Evolutionary conservation across 2,797 vertebrate species (phyloP), one percentile per base, ranked within the genome.

Genomic region (Protonibea diacanthus): DNA sequence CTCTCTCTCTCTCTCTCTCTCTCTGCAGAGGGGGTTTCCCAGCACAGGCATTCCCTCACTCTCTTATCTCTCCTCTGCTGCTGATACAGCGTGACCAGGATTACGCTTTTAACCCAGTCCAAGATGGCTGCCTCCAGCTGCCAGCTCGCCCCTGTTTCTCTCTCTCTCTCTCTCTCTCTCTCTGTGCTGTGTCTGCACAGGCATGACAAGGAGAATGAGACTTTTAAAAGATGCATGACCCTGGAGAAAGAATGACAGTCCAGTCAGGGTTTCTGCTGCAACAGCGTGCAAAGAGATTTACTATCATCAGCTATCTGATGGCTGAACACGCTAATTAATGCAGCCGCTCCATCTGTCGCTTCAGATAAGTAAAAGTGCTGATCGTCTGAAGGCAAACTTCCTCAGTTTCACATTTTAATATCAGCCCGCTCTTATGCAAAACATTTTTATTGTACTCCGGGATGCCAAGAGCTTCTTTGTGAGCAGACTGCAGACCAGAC

Each of bases 1-100:
- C 47, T 29, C 71, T 71, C 76, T 25, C 64, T 52, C 44, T 60
- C 63, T 45, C 52, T 62, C 84, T 66, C 60, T 74, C 58, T 61
- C 65, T 74, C 75, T 89, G 89, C 78, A 86, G 83, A 86, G 86
- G 86, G 33, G 92, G 75, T 88, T 91, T 87, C 85, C 91, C 87
- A 51, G 78, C 80, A 12, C 82, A 86, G 90, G 88, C 90, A 80
- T 91, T 83, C 88, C 90, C 88, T 88, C 79, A 51, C 75, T 74
- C 78, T 86, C 85, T 90, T 90, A 88, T 90, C 87, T 78, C 76
- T 72, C 52, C 84, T 82, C 73, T 83, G 63, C 79, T 90, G 89
- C 91, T 93, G 89, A 92, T 88, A 57, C 86, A 93, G 86, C 85
- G 20, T 87, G 84, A 89, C 86, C 89, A 87, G 78, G 83, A 90